phyloP scores from a whole-genome alignment of 2,113 vertebrate species.

The Chaetura pelagica region DNA sequence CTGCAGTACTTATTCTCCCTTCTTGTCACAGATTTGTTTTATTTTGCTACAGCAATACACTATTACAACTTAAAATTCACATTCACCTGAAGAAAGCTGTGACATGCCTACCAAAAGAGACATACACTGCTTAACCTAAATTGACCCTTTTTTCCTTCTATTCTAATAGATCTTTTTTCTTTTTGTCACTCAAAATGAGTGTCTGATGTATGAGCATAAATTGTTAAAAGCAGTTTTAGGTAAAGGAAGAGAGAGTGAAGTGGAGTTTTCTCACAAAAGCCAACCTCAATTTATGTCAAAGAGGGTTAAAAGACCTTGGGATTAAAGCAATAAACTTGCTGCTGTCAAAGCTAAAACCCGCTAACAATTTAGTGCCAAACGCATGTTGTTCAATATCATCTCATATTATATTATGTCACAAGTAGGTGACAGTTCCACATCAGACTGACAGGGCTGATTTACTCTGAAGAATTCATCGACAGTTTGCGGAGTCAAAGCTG shows the following conservation, averaged over 20 bases:
- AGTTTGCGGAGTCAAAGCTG: constrained; percentile 87
- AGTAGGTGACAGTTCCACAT: constrained; percentile 91
- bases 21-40: constrained; percentile 46
- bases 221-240: constrained; percentile 92
- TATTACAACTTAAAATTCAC: constrained; percentile 51
- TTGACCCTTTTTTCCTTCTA: constrained; percentile 77
- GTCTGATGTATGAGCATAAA: constrained; percentile 85
- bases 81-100: constrained; percentile 62
- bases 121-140: constrained; percentile 71
- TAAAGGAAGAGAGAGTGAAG: constrained; percentile 87
- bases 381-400: constrained; percentile 97
- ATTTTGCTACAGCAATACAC: constrained; percentile 30
- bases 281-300: constrained; percentile 99
- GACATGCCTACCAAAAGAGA: constrained; percentile 61
- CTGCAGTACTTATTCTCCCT: not conserved
- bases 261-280: constrained; percentile 87
- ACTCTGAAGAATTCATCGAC: constrained; percentile 92
- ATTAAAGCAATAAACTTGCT: constrained; percentile 98
- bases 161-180: constrained; percentile 79
- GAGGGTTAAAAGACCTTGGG: constrained; percentile 95
- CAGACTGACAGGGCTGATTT: constrained; percentile 95
- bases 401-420: constrained; percentile 96
- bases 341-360: constrained; percentile 95
- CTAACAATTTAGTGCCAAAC: constrained; percentile 99
- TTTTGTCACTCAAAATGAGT: constrained; percentile 87